A percentile compares a stretch with the other conserved stretches of the same genome.
Evolutionary conservation across 2,888 invertebrate genomes (phyloP).

Genomic region (Endotricha flammealis): DNA sequence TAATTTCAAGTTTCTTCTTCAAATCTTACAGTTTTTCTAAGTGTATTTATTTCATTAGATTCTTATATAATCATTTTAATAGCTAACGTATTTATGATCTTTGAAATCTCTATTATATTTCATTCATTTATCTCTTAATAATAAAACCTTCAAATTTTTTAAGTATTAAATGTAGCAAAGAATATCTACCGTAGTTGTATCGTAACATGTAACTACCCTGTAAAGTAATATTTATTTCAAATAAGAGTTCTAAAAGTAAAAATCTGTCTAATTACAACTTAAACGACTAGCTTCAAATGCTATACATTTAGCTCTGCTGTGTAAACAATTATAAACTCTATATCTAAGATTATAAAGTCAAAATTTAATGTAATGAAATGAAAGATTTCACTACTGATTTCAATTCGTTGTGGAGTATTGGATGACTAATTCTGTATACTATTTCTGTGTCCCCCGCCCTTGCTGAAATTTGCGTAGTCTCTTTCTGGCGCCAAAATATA

Average conservation of each 20-base stretch:
- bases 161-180: no score
- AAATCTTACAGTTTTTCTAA: no score
- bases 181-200: no score
- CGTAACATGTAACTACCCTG: no score
- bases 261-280: background rate
- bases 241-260: background rate
- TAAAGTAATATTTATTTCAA: background rate
- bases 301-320: background rate
- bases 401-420: constrained; percentile 10
- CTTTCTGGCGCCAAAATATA: constrained; percentile 3
- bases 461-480: constrained; percentile 17
- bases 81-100: no score
- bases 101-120: no score
- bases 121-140: no score
- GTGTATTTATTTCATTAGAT: no score
- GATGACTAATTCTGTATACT: constrained; percentile 49
- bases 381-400: background rate
- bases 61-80: no score
- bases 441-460: constrained; percentile 40
- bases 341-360: background rate
- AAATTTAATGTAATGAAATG: background rate
- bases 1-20: background rate
- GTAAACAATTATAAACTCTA: background rate
- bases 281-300: background rate
- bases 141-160: no score